Evolutionary conservation across 1,140 invertebrate genomes (phyloP), one percentile per base, ranked within the genome.

Genomic region (Sminthurinus signatus): DNA sequence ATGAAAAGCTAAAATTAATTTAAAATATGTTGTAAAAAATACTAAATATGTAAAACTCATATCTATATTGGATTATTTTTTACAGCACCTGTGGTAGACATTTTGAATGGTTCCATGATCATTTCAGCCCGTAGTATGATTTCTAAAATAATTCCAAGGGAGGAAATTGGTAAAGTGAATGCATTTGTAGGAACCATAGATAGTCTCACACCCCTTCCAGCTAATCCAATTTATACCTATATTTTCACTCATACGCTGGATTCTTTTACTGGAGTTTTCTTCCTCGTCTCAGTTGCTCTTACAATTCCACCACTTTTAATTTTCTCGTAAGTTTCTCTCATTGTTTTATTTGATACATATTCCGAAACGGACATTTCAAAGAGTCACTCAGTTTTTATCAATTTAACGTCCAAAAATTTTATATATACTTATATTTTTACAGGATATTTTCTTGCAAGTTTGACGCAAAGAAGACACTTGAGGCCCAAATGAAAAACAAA

Each of bases 51-150:
- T n/a, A n/a, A n/a, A n/a, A n/a, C n/a, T n/a, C n/a, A n/a, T n/a
- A n/a, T 10, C 8, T 50, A 15, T 50, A 50, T 10, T 8, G 46
- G 10, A 36, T 36, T 36, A 8, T 36, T 15, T 8, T 36, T 54
- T 54, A 27, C 70, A 79, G 79, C 75, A 56, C 77, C 79, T 2
- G 71, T 75, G 12, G 76, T 83, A 10, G 80, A 81, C 64, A 76
- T 83, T 28, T 78, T 83, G 50, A 81, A 79, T 32, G 80, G 78
- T 25, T 76, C 79, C 5, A 80, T 79, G 43, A 73, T 76, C 3
- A 80, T 81, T 4, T 78, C 78, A 1, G 77, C 82, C 23, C 75
- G 81, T 63, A 82, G 82, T 2, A 70, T 83, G 46, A 80, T 80
- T 2, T 82, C 82, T 0, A 83, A 84, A 74, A 74, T 82, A 2